Conservation (phyloP, 2,797 vertebrate species). For the Sebastes itinus region DNA sequence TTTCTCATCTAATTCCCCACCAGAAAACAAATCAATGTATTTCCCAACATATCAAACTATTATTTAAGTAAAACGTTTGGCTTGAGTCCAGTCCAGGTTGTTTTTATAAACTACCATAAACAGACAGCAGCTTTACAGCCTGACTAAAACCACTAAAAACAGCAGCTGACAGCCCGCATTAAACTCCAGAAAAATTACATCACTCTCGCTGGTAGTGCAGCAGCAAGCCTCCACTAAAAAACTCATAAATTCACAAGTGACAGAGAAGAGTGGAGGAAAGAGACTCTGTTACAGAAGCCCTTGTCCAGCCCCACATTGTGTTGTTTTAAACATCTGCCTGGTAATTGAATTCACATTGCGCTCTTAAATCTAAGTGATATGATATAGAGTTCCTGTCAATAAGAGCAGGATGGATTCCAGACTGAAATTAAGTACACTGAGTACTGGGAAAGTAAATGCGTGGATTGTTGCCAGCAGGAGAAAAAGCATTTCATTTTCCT, state of each 20-base stretch:
- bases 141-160: constrained; percentile 23
- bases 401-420: constrained; percentile 60
- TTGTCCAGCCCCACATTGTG: constrained; percentile 44
- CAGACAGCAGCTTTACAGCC: constrained; percentile 28
- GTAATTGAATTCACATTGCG: constrained; percentile 74
- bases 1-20: background rate
- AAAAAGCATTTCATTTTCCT: constrained; percentile 37
- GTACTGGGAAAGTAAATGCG: constrained; percentile 36
- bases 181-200: constrained; percentile 56
- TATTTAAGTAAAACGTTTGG: background rate
- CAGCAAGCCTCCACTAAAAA: constrained; percentile 53
- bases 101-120: constrained; percentile 15
- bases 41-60: background rate
- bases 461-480: constrained; percentile 37
- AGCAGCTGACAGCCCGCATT: constrained; percentile 33
- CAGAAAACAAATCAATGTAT: background rate
- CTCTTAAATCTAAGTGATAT: constrained; percentile 70
- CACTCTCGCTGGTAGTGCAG: constrained; percentile 52
- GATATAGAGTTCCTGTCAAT: constrained; percentile 75
- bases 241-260: constrained; percentile 69
- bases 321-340: constrained; percentile 69
- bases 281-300: constrained; percentile 59
- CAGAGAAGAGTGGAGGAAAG: constrained; percentile 42
- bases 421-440: constrained; percentile 38
- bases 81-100: background rate